Evolutionary conservation across 2,797 vertebrate genomes (phyloP), one percentile per base, ranked within the genome.

Genomic region (Ispidina picta): DNA sequence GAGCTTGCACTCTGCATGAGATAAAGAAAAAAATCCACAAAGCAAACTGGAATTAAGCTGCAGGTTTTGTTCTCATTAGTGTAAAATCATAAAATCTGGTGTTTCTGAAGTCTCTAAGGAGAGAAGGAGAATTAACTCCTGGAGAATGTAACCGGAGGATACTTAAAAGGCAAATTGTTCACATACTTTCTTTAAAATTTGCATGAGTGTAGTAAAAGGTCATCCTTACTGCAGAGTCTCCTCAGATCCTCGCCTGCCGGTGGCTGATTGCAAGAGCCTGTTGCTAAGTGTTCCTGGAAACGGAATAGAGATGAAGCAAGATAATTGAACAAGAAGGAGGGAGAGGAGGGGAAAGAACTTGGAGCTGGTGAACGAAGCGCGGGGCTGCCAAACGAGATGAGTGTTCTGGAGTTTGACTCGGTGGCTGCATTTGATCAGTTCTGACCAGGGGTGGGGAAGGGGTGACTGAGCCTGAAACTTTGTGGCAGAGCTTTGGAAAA

Each of bases 211-310:
- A 92, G 91, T 74, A 66, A 95, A 95, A 95, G 95, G 95, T 96
- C 92, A 91, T 88, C 28, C 0, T 12, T 70, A 63, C 75, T 91
- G 88, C 86, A 55, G 84, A 77, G 88, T 69, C 86, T 92, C n/a
- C 89, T 96, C 78, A 93, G 94, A 94, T 95, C 92, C 76, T 72
- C 31, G 59, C 74, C 88, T 88, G 89, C 87, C 23, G 41, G 88
- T 86, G 89, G 91, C 92, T 96, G 92, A 94, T 94, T 92, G 91
- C 91, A 56, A 85, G 92, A 96, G 91, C 91, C 93, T 89, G 12
- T 94, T 92, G 95, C 96, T 94, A 92, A 89, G 92, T 95, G 87
- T 93, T 94, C 93, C 90, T 93, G 96, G 93, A 88, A 87, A 94
- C 92, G 15, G 94, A 86, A 93, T 94, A 71, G 83, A 79, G 94